Conservation (phyloP, 2,113 vertebrate species). For the Corvus moneduloides region DNA sequence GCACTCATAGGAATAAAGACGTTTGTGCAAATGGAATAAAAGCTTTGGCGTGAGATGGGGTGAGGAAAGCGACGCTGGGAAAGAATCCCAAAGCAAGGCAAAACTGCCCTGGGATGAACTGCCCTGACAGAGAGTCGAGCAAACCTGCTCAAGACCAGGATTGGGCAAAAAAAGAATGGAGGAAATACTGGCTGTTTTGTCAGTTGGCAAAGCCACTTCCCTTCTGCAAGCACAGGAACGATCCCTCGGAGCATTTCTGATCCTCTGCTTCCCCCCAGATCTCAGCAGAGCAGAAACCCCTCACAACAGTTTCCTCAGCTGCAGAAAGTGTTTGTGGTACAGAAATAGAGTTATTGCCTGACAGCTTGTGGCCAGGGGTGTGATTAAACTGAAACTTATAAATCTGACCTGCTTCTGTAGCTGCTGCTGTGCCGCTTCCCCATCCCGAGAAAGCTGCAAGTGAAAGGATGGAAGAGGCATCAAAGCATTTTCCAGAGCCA, state of each 20-base stretch:
- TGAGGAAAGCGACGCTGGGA: not conserved
- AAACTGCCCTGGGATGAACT: not conserved
- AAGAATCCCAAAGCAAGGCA: not conserved
- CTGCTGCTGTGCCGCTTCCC: not conserved
- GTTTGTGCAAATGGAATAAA: not conserved
- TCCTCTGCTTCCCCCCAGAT: not conserved
- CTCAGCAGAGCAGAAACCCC: not conserved
- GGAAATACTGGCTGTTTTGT: not conserved
- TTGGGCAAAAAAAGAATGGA: accelerated
- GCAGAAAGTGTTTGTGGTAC: not conserved
- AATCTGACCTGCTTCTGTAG: not conserved
- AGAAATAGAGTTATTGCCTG: not conserved
- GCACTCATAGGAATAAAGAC: not conserved
- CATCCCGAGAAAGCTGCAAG: not conserved
- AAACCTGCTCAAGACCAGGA: not conserved
- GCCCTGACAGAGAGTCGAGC: accelerated
- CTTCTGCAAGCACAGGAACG: not conserved
- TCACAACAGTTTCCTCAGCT: not conserved
- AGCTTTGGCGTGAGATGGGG: not conserved
- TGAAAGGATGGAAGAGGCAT: accelerated
- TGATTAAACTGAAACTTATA: not conserved
- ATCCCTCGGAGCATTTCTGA: not conserved
- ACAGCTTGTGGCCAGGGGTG: not conserved
- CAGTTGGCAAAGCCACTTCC: not conserved
- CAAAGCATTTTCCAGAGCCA: accelerated